Percentiles rank a stretch among this genome's conserved stretches.
phyloP scores from a whole-genome alignment of 2,113 vertebrate genomes.

The Chaetops frenatus region DNA sequence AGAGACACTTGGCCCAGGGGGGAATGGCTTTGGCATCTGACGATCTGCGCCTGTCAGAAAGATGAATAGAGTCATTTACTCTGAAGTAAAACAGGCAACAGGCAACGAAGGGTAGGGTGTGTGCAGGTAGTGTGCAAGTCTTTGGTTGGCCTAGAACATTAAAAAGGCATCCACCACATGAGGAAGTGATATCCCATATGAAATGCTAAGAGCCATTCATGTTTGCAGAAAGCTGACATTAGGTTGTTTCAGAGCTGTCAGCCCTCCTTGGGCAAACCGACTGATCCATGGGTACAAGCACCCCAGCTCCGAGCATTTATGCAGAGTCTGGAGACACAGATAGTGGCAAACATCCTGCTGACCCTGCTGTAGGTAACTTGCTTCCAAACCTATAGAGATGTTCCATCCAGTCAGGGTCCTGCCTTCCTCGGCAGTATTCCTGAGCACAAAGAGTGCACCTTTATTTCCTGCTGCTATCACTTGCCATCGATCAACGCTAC shows the following conservation, averaged over 20 bases:
- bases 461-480: not conserved
- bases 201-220: not conserved
- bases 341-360: not conserved
- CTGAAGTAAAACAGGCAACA: not conserved
- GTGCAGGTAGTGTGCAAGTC: not conserved
- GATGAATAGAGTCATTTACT: not conserved
- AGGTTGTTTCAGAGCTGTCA: not conserved
- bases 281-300: not conserved
- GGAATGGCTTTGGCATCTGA: not conserved
- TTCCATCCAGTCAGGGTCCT: fast-evolving
- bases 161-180: fast-evolving
- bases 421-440: not conserved
- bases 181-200: not conserved
- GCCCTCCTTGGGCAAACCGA: not conserved
- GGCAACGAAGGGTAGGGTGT: not conserved
- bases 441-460: not conserved
- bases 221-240: not conserved
- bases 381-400: not conserved
- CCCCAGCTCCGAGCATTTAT: not conserved
- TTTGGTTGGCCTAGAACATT: not conserved
- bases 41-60: not conserved
- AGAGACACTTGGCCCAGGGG: not conserved
- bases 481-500: not conserved
- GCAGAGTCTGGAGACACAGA: not conserved
- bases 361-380: not conserved